phyloP scores from a whole-genome alignment of 37 sponge, comb jelly and placozoan species.

The Geodia barretti region DNA sequence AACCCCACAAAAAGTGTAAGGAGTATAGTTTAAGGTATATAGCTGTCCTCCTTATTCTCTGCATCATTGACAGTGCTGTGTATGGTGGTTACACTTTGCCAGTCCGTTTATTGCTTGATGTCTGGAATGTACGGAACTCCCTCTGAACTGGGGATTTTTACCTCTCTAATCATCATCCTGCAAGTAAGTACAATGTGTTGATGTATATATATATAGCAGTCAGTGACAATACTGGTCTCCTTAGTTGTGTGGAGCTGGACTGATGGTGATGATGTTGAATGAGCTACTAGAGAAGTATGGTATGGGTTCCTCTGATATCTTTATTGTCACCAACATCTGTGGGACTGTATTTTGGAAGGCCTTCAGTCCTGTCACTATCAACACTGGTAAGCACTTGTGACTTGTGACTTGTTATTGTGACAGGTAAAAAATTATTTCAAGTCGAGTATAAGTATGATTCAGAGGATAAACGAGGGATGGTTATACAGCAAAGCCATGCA shows the following conservation, averaged over 20 bases:
- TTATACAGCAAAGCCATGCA: too few relatives aligned
- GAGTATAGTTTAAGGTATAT: slow-evolving; percentile 79
- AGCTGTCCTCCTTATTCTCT: too few relatives aligned
- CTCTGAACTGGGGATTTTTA: slow-evolving; percentile 82
- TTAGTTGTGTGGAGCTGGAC: slow-evolving; percentile 83
- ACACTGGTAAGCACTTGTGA: too few relatives aligned
- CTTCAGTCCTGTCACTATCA: slow-evolving; percentile 95
- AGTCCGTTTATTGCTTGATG: slow-evolving; percentile 90
- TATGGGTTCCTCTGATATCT: slow-evolving; percentile 93
- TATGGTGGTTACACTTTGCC: slow-evolving; percentile 91
- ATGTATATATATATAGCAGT: too few relatives aligned
- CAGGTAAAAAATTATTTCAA: too few relatives aligned
- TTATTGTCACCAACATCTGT: slow-evolving; percentile 98
- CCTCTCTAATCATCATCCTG: slow-evolving; percentile 89
- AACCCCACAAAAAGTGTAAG: slow-evolving; percentile 93
- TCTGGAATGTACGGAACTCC: slow-evolving; percentile 98
- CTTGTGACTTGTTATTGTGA: too few relatives aligned
- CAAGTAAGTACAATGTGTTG: slow-evolving; percentile 61
- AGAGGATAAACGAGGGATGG: too few relatives aligned
- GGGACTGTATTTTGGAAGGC: slow-evolving; percentile 98
- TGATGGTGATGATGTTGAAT: slow-evolving; percentile 92
- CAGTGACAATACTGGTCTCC: too few relatives aligned
- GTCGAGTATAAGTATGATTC: too few relatives aligned
- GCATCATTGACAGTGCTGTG: slow-evolving; percentile 89
- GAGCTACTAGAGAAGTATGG: slow-evolving; percentile 98